Base-by-base conservation (phyloP, 2,888 invertebrate species). In the Diadegma fenestrale region DNA sequence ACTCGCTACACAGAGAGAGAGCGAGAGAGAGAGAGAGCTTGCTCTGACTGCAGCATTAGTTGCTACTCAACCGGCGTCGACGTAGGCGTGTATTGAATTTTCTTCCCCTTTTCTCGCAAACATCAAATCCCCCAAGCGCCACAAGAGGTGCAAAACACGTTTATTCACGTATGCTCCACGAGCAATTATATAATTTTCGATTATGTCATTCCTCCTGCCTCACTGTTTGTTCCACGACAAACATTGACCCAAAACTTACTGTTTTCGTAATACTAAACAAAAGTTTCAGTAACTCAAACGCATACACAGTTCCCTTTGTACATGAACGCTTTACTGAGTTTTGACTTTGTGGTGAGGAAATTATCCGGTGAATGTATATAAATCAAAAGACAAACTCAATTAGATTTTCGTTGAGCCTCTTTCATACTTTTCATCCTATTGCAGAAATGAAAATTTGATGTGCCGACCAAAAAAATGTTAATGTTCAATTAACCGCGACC, bases 181-280 rank as follows among this genome's bases (percentile, higher is more conserved):
- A 43, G 58, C 78, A 69, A 69, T 78, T 78, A 78, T 45, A 61
- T 45, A 61, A 78, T 69, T 78, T 78, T 45, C 61, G 19, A 19
- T 78, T 78, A 61, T 61, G 41, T 64, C 48, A 48, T 64, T 75
- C 30, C 73, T 19, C 63, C 14, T 45, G 26, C 14, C 63, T 19
- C 26, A 12, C 45, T 4, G 12, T 64, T 48, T 43, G 43, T 75
- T 54, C 33, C 33, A 22, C 33, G 10, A 19, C 30, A 75, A 75
- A 63, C 43, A 63, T 75, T 45, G 48, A 63, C 75, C 54, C 54
- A n/a, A 48, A 75, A 63, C 61, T 63, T 45, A 45, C n/a, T 41
- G 43, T 19, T 63, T n/a, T 45, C 45, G n/a, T 19, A 5, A 75
- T 63, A 48, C 19, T 0, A 75, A 45, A 45, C 58, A 30, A 63